A percentile compares a stretch with the other conserved stretches of the same genome.
Evolutionary conservation across 2,797 vertebrate species (phyloP).

Genomic region (Clarias pachynema): DNA sequence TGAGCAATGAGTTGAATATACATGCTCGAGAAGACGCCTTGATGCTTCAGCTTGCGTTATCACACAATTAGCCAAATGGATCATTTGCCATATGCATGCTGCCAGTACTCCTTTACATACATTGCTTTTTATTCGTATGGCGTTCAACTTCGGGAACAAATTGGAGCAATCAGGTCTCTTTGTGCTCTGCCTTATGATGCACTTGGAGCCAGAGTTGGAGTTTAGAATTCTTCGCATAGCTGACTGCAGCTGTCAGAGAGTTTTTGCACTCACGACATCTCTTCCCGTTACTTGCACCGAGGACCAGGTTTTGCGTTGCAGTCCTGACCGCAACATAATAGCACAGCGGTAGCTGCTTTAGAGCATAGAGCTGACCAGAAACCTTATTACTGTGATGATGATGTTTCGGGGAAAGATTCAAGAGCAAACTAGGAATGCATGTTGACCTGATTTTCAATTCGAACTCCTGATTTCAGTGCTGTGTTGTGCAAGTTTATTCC

Average conservation of each 20-base stretch:
- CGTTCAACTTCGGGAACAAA: constrained; percentile 7
- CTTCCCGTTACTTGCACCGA: background rate
- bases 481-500: background rate
- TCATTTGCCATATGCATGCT: background rate
- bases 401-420: background rate
- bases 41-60: background rate
- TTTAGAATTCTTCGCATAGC: too few relatives aligned
- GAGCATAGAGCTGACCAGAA: constrained; percentile 1
- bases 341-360: constrained; percentile 4
- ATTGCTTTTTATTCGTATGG: background rate
- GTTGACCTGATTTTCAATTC: constrained; percentile 41
- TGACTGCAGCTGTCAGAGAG: background rate
- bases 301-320: constrained; percentile 13
- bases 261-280: constrained; percentile 11
- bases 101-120: background rate
- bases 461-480: background rate
- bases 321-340: constrained; percentile 17
- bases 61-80: background rate
- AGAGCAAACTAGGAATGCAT: background rate
- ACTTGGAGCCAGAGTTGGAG: background rate
- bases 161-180: constrained; percentile 15
- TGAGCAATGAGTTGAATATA: background rate
- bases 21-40: background rate
- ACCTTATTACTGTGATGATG: background rate
- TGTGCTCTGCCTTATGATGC: background rate